Conservation (phyloP, 2,113 vertebrate genomes). For the Emydura subglobosa region DNA sequence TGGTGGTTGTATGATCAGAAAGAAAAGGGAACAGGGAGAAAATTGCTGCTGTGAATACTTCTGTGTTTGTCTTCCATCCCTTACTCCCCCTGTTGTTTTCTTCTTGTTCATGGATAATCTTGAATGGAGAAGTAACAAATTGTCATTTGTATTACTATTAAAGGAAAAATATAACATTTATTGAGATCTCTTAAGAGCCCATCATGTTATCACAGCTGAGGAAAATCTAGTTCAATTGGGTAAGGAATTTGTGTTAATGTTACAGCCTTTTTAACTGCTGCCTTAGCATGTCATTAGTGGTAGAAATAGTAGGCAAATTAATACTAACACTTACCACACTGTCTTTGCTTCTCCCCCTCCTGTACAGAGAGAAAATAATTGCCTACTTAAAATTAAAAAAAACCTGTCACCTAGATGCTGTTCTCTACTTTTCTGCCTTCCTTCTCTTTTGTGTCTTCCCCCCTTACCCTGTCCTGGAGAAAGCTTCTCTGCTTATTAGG, state of each 20-base stretch:
- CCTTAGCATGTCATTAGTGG: not conserved
- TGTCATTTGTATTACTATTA: conserved; percentile 10
- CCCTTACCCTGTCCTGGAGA: not conserved
- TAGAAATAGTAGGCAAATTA: conserved; percentile 26
- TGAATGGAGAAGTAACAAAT: conserved; percentile 27
- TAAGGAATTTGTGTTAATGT: not conserved
- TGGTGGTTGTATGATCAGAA: conserved; percentile 35
- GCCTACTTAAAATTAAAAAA: not conserved
- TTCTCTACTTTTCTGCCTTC: not conserved
- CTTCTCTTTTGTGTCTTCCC: not conserved
- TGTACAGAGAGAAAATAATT: conserved; percentile 32
- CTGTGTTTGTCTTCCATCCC: conserved; percentile 20
- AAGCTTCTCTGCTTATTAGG: conserved; percentile 18
- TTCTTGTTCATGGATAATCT: conserved; percentile 34
- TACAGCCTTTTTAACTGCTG: not conserved
- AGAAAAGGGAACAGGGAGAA: conserved; percentile 24
- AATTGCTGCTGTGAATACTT: conserved; percentile 44
- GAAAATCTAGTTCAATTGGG: conserved; percentile 24
- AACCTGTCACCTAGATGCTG: conserved; percentile 17
- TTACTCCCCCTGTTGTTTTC: conserved; percentile 26
- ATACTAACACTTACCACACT: not conserved
- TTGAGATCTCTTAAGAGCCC: conserved; percentile 21
- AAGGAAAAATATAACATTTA: conserved; percentile 39
- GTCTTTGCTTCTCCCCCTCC: not conserved
- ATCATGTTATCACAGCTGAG: conserved; percentile 6